phyloP scores from a whole-genome alignment of 2,113 vertebrate genomes.

The Enhydra lutris region DNA sequence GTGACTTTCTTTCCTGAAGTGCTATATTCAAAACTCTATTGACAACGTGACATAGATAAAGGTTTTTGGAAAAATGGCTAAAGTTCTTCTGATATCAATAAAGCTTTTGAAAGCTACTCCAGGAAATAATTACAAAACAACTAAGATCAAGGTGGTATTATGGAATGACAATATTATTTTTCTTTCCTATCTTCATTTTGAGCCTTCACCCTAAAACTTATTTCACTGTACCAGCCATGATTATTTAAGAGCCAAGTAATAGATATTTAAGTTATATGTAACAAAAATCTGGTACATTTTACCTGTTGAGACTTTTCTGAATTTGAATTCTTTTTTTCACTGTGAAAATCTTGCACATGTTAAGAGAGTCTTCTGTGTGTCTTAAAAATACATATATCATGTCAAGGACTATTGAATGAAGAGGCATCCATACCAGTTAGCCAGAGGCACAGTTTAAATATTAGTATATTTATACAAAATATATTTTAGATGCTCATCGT shows the following conservation, averaged over 20 bases:
- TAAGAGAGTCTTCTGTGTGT: neutral
- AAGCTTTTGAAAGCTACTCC: neutral
- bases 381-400: neutral
- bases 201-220: neutral
- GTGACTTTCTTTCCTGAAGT: slow-evolving; percentile 53
- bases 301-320: neutral
- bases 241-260: neutral
- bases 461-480: slow-evolving; percentile 27
- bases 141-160: neutral
- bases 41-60: slow-evolving; percentile 57
- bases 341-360: neutral
- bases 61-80: slow-evolving; percentile 51
- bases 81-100: neutral
- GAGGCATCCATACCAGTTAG: neutral
- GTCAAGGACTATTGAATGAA: neutral
- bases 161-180: neutral
- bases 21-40: slow-evolving; percentile 75
- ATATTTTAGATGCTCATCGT: slow-evolving; percentile 25
- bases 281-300: neutral
- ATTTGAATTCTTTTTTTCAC: neutral
- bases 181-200: neutral
- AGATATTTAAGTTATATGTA: neutral
- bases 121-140: neutral
- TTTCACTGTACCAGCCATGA: neutral
- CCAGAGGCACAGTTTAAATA: slow-evolving; percentile 35